These are phyloP conservation scores for Ellobius talpinus DNA, from an alignment of 2,113 vertebrate genomes.

Conservation along the genomic window DNA sequence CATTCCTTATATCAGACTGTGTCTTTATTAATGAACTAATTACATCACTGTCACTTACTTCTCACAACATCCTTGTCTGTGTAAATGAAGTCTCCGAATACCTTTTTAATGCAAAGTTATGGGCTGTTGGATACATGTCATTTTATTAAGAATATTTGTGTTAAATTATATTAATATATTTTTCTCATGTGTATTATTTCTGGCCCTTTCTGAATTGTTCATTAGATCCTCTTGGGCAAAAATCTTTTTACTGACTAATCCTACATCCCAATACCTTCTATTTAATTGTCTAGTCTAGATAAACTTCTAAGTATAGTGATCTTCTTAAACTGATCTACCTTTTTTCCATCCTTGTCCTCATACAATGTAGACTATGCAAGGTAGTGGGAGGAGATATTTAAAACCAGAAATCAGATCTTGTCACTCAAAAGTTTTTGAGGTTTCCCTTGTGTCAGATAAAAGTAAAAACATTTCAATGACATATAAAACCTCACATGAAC, in stretches of 20 bases:
- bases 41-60: neutral
- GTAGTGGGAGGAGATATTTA: constrained; percentile 12
- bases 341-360: neutral
- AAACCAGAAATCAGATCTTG: neutral
- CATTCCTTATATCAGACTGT: neutral
- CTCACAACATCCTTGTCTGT: neutral
- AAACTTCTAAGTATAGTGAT: neutral
- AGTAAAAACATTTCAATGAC: neutral
- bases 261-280: neutral
- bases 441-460: neutral
- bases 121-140: neutral
- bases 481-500: neutral
- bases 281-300: neutral
- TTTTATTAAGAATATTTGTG: neutral
- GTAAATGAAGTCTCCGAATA: neutral
- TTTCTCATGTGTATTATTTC: neutral
- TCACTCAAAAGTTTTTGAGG: neutral
- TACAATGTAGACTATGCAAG: neutral
- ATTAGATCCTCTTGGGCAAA: neutral
- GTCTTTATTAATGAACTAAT: neutral
- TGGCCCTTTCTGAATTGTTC: neutral
- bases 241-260: neutral
- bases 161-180: neutral
- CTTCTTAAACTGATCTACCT: neutral
- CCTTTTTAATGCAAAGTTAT: constrained; percentile 3